Evolutionary conservation across 2,113 vertebrate genomes (phyloP).

Genomic region (Callipepla californica): DNA sequence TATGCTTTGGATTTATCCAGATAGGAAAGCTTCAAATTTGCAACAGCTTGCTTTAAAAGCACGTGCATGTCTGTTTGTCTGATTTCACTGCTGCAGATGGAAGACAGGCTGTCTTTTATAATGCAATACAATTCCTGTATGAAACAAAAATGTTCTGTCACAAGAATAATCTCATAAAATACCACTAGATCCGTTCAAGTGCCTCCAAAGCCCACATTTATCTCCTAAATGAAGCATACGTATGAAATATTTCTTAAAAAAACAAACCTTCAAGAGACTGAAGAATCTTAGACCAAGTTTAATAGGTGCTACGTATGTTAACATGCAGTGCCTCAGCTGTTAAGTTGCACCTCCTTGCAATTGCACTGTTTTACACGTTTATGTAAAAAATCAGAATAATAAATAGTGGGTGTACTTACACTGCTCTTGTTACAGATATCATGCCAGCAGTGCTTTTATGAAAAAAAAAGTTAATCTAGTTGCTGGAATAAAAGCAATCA

Average conservation of each 20-base stretch:
- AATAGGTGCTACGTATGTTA: neutral
- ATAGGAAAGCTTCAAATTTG: neutral
- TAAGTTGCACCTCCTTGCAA: neutral
- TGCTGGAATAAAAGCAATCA: neutral
- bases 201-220: neutral
- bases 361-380: neutral
- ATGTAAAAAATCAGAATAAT: neutral
- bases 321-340: neutral
- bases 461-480: neutral
- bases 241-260: neutral
- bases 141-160: neutral
- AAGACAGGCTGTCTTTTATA: neutral
- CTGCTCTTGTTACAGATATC: neutral
- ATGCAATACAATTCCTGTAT: neutral
- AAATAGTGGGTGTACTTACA: neutral
- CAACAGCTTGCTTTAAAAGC: neutral
- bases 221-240: neutral
- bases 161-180: neutral
- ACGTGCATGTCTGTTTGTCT: accelerated
- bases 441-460: neutral
- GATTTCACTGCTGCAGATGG: neutral
- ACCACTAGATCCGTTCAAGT: neutral
- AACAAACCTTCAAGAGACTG: neutral
- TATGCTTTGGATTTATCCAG: neutral
- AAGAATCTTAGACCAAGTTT: neutral